phyloP scores from a whole-genome alignment of 23 tunicate genomes.

The Trididemnum nubilum region DNA sequence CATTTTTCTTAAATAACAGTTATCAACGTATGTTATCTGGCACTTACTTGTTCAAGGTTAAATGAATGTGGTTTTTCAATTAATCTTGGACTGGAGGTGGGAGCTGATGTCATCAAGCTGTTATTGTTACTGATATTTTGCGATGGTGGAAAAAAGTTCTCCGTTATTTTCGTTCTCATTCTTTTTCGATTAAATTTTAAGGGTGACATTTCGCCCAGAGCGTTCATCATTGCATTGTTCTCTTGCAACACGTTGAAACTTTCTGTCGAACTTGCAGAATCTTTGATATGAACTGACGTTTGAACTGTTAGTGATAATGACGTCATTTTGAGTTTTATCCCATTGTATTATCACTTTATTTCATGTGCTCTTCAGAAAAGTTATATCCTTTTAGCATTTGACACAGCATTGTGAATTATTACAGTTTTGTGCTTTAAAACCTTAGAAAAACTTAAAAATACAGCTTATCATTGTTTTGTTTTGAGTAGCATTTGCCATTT shows the following conservation, averaged over 20 bases:
- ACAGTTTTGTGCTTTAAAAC: too few relatives aligned
- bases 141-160: conserved; percentile 7
- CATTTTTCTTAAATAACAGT: too few relatives aligned
- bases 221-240: background rate
- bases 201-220: background rate
- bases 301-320: too few relatives aligned
- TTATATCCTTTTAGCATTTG: too few relatives aligned
- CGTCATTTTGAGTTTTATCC: too few relatives aligned
- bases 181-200: background rate
- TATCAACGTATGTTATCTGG: background rate
- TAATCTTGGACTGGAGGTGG: background rate
- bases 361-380: too few relatives aligned
- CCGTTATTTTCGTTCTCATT: background rate
- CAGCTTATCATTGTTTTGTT: too few relatives aligned
- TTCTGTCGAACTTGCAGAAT: background rate
- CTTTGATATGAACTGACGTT: too few relatives aligned
- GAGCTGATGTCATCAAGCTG: conserved; percentile 33
- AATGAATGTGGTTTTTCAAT: background rate
- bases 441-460: too few relatives aligned
- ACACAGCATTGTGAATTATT: too few relatives aligned
- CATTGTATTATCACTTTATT: too few relatives aligned
- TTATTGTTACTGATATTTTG: conserved; percentile 77
- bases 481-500: too few relatives aligned
- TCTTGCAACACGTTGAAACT: conserved; percentile 10
- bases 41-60: conserved; percentile 22